Conservation (phyloP, 2,113 vertebrate species). For the Brevimyrus niger region DNA sequence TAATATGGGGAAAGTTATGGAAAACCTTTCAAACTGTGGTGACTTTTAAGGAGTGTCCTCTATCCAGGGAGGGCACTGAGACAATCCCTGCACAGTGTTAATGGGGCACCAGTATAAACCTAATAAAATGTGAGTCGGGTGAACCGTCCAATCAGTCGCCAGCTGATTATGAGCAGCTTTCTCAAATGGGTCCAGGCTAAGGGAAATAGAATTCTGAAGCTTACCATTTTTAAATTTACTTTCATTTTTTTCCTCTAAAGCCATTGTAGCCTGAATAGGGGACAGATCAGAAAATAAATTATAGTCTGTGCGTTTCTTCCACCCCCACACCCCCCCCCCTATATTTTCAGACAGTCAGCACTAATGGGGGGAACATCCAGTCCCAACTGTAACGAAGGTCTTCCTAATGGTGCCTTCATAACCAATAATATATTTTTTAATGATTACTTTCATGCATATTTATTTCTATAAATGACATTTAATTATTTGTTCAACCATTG, state of each 20-base stretch:
- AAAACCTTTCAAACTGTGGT: not conserved
- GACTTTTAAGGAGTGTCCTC: not conserved
- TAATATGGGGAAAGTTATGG: not conserved
- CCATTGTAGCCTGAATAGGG: not conserved
- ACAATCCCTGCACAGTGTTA: not conserved
- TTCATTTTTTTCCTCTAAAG: slow-evolving; percentile 21
- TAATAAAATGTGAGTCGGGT: slow-evolving; percentile 46
- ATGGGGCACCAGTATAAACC: slow-evolving; percentile 34
- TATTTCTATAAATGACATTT: not conserved
- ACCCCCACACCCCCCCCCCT: too few relatives aligned
- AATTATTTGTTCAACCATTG: not conserved
- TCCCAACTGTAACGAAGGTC: not conserved
- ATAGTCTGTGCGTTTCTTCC: not conserved
- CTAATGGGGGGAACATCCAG: not conserved
- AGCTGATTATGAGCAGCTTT: slow-evolving; percentile 41
- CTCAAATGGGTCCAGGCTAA: slow-evolving; percentile 41
- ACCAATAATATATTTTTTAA: not conserved
- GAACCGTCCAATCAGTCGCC: slow-evolving; percentile 53
- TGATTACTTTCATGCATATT: not conserved
- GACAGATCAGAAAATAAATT: slow-evolving; percentile 28
- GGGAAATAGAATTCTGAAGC: slow-evolving; percentile 36
- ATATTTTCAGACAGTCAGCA: not conserved
- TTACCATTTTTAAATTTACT: slow-evolving; percentile 15
- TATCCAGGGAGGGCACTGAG: not conserved
- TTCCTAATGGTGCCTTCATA: not conserved